Evolutionary conservation across 1,140 invertebrate species (phyloP).

Genomic region (Diploscapter pachys): DNA sequence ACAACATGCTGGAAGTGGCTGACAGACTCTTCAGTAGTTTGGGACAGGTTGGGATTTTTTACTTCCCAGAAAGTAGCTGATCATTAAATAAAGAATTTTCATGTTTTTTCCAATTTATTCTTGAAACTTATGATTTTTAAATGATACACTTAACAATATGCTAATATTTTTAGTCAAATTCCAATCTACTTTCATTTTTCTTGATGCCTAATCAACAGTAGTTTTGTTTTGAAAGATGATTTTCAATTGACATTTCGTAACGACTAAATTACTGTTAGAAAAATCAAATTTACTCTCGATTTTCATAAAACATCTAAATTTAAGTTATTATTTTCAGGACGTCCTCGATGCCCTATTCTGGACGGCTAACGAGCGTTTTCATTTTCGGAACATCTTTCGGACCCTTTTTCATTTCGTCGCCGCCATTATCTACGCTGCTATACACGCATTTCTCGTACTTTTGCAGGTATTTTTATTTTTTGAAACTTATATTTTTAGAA

Average conservation of each 20-base stretch:
- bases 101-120: background rate
- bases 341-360: slow-evolving; percentile 93
- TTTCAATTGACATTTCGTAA: no score
- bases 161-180: background rate
- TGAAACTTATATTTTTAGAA: slow-evolving; percentile 12
- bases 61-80: background rate
- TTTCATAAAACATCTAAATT: no score
- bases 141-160: slow-evolving; percentile 10
- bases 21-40: slow-evolving; percentile 92
- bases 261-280: no score
- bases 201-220: background rate
- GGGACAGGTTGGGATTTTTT: slow-evolving; percentile 66
- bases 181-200: background rate
- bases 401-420: slow-evolving; percentile 73
- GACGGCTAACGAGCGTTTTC: slow-evolving; percentile 75
- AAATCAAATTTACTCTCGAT: no score
- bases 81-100: no score
- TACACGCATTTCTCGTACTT: slow-evolving; percentile 85
- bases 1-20: slow-evolving; percentile 96
- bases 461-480: slow-evolving; percentile 50
- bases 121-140: background rate
- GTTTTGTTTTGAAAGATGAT: no score
- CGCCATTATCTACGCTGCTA: slow-evolving; percentile 86
- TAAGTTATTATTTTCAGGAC: slow-evolving; percentile 68
- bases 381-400: slow-evolving; percentile 10